Percentiles rank a stretch among this genome's conserved stretches.
phyloP scores from a whole-genome alignment of 2,797 vertebrate species.

The Rhinella marina region DNA sequence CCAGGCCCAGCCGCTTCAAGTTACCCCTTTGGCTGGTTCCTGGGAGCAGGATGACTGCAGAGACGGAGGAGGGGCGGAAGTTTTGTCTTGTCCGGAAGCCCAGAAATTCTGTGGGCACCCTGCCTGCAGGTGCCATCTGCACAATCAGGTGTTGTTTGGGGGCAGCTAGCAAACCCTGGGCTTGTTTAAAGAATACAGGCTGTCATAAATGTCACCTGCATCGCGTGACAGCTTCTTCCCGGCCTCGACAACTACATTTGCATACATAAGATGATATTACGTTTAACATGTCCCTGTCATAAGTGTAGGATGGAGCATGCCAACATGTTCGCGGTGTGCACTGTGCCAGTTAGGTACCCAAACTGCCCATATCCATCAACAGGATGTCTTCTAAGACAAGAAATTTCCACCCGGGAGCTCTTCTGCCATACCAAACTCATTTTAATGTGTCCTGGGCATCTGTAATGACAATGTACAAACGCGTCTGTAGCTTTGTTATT shows the following conservation, averaged over 20 bases:
- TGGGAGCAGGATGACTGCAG: not conserved
- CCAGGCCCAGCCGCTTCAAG: not conserved
- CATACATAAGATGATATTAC: not conserved
- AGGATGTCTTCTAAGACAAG: not conserved
- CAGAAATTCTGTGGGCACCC: not conserved
- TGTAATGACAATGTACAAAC: constrained; percentile 26
- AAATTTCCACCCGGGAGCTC: not conserved
- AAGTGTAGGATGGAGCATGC: not conserved
- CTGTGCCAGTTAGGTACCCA: not conserved
- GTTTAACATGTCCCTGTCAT: not conserved
- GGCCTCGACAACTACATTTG: not conserved
- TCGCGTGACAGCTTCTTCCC: not conserved
- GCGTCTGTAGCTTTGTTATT: constrained; percentile 33
- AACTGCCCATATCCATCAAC: not conserved
- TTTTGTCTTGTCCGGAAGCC: not conserved
- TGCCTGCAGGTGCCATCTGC: not conserved
- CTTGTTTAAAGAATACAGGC: not conserved
- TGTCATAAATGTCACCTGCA: not conserved
- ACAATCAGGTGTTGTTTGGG: not conserved
- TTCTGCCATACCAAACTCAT: not conserved
- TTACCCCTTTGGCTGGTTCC: not conserved
- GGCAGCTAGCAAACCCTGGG: not conserved
- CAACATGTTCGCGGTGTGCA: not conserved
- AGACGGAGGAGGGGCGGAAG: not conserved
- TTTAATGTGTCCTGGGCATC: constrained; percentile 5